Base-by-base conservation (phyloP, 1,140 invertebrate species). In the Euwallacea fornicatus region DNA sequence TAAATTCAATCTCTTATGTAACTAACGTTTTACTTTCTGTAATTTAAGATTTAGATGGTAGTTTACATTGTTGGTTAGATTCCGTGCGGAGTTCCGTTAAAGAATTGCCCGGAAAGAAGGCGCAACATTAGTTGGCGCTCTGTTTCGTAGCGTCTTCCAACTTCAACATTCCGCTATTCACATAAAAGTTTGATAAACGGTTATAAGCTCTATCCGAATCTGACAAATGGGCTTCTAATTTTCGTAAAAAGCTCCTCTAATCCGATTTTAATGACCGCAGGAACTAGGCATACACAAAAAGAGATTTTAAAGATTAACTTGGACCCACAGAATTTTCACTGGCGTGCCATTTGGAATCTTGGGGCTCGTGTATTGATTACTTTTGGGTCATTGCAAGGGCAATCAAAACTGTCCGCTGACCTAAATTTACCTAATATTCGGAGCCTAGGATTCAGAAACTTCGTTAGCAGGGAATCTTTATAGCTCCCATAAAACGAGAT, bases 11-110 rank as follows among this genome's bases (percentile, higher is more conserved):
- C 66, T 69, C 66, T 70, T 71, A 61, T 66, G 64, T 53, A 62
- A 56, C 50, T 71, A 67, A 70, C 73, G 56, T 70, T 71, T 67
- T 71, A 70, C 68, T 67, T 71, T 59, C 54, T 67, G 72, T 74
- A 74, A 74, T 74, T 74, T 50, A 66, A 74, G 73, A 74, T 67
- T 67, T 71, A 60, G 58, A 54, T 16, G 63, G 59, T 70, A 70
- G 69, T 73, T 73, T 73, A 70, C 64, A 66, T 70, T 65, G 56
- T 59, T 68, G 66, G 43, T 33, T 68, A 46, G 60, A 59, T 68
- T 60, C 54, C 61, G n/a, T 9, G 33, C 10, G 41, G 15, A 7
- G 44, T 16, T 63, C 47, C 21, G 42, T 42, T 41, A 65, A 65
- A 65, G 63, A 41, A 65, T 65, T 44, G 61, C 42, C 15, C 43